phyloP scores from a whole-genome alignment of 2,113 vertebrate genomes.

The Phylloscopus trochilus region DNA sequence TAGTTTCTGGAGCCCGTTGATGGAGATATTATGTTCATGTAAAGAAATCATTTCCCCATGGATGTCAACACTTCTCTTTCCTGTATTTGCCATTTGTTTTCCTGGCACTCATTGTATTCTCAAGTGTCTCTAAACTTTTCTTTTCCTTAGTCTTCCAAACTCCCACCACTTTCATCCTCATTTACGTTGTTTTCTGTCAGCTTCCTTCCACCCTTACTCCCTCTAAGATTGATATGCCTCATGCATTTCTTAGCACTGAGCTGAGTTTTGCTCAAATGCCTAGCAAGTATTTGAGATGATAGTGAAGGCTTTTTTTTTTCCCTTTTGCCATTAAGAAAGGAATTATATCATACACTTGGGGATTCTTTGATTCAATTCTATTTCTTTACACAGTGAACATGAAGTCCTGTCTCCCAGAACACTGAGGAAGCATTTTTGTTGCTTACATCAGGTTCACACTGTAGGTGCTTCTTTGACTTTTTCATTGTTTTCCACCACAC shows the following conservation, averaged over 20 bases:
- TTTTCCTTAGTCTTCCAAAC: neutral
- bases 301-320: neutral
- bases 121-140: neutral
- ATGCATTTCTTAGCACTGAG: neutral
- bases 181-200: neutral
- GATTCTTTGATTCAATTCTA: neutral
- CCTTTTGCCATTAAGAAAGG: neutral
- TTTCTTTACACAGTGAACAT: neutral
- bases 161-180: neutral
- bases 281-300: neutral
- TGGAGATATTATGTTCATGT: neutral
- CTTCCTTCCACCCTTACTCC: neutral
- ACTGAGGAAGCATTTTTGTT: neutral
- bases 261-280: neutral
- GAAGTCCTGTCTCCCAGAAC: neutral
- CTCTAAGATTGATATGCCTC: neutral
- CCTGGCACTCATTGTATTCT: neutral
- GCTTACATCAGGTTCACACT: neutral
- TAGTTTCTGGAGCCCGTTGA: neutral
- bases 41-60: neutral
- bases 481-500: neutral
- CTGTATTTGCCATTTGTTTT: neutral
- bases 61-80: neutral
- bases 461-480: neutral
- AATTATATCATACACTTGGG: neutral